Conservation (phyloP, 2,888 invertebrate genomes). For the Drosophila differens region DNA sequence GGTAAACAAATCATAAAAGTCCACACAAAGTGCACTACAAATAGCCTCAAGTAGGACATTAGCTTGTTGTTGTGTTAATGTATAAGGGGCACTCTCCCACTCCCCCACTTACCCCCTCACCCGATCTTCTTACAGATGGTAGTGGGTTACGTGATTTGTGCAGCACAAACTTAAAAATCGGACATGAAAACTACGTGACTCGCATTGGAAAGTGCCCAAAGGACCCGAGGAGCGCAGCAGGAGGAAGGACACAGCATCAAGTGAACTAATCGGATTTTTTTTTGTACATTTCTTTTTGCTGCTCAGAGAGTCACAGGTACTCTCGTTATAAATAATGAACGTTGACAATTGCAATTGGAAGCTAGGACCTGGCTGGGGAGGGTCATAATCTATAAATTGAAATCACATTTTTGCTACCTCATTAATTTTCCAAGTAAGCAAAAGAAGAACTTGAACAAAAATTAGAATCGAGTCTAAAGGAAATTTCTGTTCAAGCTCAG, state of each 20-base stretch:
- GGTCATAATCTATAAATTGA: conserved; percentile 71
- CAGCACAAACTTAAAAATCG: conserved; percentile 80
- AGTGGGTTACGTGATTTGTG: conserved; percentile 78
- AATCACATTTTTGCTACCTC: conserved; percentile 74
- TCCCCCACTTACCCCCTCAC: neutral
- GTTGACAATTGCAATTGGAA: conserved; percentile 50
- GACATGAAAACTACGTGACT: conserved; percentile 82
- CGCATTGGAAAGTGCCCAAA: conserved; percentile 57
- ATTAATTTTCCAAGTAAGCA: conserved; percentile 56
- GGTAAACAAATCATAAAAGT: conserved; percentile 81
- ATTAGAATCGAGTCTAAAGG: conserved; percentile 10
- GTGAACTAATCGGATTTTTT: conserved; percentile 66
- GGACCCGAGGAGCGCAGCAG: neutral
- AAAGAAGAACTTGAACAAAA: conserved; percentile 12
- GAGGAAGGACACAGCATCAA: conserved; percentile 52
- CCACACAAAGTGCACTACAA: conserved; percentile 77
- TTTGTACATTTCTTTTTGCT: conserved; percentile 15
- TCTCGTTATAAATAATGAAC: conserved; percentile 69
- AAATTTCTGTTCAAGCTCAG: conserved; percentile 27
- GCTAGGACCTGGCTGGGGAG: conserved; percentile 12
- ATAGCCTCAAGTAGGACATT: conserved; percentile 76
- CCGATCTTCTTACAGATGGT: neutral
- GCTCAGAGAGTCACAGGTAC: conserved; percentile 2
- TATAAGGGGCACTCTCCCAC: conserved; percentile 3
- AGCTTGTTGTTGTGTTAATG: conserved; percentile 45